Base-by-base conservation (phyloP, 2,888 invertebrate species). In the Epirrita christyi region DNA sequence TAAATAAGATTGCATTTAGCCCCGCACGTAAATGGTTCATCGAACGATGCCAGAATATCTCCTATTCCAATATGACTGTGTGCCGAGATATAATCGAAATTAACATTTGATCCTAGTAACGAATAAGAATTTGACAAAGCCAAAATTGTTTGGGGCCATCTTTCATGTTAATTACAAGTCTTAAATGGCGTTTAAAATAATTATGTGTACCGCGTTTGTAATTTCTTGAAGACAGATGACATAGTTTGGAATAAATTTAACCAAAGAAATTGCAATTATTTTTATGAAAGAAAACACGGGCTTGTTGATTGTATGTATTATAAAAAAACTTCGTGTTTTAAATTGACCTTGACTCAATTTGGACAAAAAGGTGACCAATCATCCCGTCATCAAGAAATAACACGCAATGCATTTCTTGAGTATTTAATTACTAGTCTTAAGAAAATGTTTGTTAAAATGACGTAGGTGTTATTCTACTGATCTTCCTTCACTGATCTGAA, bases 391-490 rank as follows among this genome's bases (percentile, higher is more conserved):
- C 21, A 4, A 21, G 21, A 21, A 21, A 21, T 21, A 21, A 21
- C 21, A 21, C 21, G 4, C 21, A 4, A 50, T 54, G 41, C 51
- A 41, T 55, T 46, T 37, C 21, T 29, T 53, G 15, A 57, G 44
- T 48, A 47, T 56, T 61, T 37, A 60, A 61, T 63, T 44, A 56
- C 64, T 69, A 64, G 69, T 67, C 70, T 67, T 66, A 68, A 68
- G 38, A 38, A 38, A 67, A 58, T 60, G 48, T 71, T 46, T 45
- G 29, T 42, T 52, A 64, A 64, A 66, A 70, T 67, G 58, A 62
- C 64, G 62, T 64, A 63, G 47, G 45, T 0, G n/a, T n/a, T n/a
- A 11, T 11, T 29, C 45, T 44, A 27, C 38, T 37, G 47, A 50
- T 50, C 62, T 66, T 63, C 60, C 55, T 62, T n/a, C n/a, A n/a